These are phyloP conservation scores for Eucidaris tribuloides DNA, from an alignment of 35 echinoderm and acorn worm species.

Conservation along the genomic window DNA sequence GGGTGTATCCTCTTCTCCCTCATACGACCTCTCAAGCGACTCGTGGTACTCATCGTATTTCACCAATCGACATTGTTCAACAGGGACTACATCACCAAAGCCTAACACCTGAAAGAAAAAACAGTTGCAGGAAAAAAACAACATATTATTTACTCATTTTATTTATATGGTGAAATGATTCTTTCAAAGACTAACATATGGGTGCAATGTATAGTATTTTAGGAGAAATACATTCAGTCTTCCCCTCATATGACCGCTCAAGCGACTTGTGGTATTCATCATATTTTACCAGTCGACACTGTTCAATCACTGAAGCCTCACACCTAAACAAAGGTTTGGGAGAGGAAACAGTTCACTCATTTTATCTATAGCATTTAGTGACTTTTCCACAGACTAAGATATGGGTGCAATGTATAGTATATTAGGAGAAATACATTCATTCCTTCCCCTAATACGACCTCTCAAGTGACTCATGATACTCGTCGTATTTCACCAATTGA, in stretches of 20 bases:
- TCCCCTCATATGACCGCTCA: conserved; percentile 89
- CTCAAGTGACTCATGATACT: conserved; percentile 94
- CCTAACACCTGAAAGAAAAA: conserved; percentile 54
- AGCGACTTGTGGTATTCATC: conserved; percentile 94
- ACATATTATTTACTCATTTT: too few species aligned
- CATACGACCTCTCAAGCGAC: conserved; percentile 89
- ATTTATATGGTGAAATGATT: too few species aligned
- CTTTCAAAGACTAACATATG: too few species aligned
- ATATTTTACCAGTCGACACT: conserved; percentile 93
- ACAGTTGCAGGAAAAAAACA: too few species aligned
- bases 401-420: too few species aligned
- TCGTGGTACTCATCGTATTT: conserved; percentile 99
- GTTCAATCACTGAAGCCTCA: conserved; percentile 66
- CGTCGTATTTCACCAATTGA: conserved; percentile 94
- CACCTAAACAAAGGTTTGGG: conserved; percentile 40
- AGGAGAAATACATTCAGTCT: too few species aligned
- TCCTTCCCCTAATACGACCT: conserved; percentile 82
- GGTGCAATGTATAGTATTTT: too few species aligned
- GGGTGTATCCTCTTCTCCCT: conserved; percentile 62
- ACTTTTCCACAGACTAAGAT: too few species aligned
- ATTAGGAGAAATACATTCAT: too few species aligned
- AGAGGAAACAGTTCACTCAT: too few species aligned
- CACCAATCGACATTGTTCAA: conserved; percentile 78
- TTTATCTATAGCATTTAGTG: too few species aligned
- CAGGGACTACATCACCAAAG: conserved; percentile 65